A percentile compares a stretch with the other conserved stretches of the same genome.
Conservation (phyloP, 2,888 invertebrate genomes). For the Caenorhabditis japonica region DNA sequence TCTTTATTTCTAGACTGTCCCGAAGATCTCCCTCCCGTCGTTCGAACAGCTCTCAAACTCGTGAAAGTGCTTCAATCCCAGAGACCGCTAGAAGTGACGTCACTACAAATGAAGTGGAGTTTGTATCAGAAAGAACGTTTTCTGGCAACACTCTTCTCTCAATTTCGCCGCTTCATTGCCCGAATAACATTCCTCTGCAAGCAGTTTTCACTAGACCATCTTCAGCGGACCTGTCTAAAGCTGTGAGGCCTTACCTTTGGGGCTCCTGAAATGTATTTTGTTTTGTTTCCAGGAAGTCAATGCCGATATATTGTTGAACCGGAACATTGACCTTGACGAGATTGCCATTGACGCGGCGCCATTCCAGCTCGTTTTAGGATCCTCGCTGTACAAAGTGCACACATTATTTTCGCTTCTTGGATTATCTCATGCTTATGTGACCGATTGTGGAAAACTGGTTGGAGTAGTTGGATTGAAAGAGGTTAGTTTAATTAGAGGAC, state of each 20-base stretch:
- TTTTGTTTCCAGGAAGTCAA: slow-evolving; percentile 46
- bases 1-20: slow-evolving; percentile 50
- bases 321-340: slow-evolving; percentile 63
- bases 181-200: slow-evolving; percentile 62
- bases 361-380: slow-evolving; percentile 67
- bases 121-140: slow-evolving; percentile 58
- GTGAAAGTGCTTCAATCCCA: slow-evolving; percentile 32
- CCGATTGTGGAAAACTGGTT: slow-evolving; percentile 65
- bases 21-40: slow-evolving; percentile 48
- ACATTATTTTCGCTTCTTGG: slow-evolving; percentile 68
- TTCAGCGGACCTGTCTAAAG: slow-evolving; percentile 47
- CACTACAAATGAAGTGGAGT: slow-evolving; percentile 48
- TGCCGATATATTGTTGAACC: slow-evolving; percentile 56
- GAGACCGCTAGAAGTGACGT: slow-evolving; percentile 48
- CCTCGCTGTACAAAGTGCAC: slow-evolving; percentile 68
- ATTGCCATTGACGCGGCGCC: slow-evolving; percentile 68
- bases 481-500: slow-evolving; percentile 31
- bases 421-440: slow-evolving; percentile 68
- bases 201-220: slow-evolving; percentile 62
- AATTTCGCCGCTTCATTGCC: slow-evolving; percentile 66
- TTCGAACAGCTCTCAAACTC: slow-evolving; percentile 46
- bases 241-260: slow-evolving; percentile 8
- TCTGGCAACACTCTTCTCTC: slow-evolving; percentile 63
- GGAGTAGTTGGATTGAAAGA: slow-evolving; percentile 69
- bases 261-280: not conserved